Percentiles rank a stretch among this genome's conserved stretches.
phyloP scores from a whole-genome alignment of 2,797 vertebrate species.

The Allobates femoralis region DNA sequence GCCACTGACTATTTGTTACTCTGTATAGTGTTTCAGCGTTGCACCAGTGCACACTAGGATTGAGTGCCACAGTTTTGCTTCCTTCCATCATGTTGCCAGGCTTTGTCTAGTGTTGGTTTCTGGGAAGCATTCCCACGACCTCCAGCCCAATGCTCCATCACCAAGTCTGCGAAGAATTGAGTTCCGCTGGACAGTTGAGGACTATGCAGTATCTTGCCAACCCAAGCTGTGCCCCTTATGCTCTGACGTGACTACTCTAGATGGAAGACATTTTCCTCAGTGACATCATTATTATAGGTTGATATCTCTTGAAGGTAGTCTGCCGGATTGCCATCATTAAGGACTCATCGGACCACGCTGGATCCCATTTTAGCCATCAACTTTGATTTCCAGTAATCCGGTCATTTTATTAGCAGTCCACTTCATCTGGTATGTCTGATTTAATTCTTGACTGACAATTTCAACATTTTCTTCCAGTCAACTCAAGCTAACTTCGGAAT shows the following conservation, averaged over 20 bases:
- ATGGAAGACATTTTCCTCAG: no score
- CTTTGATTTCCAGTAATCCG: conserved; percentile 23
- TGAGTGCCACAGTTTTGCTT: no score
- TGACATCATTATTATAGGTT: not conserved
- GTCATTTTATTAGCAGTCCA: conserved; percentile 16
- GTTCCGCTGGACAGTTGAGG: not conserved
- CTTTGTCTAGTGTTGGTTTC: not conserved
- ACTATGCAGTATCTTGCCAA: not conserved
- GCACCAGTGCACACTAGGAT: no score
- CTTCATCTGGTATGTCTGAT: not conserved
- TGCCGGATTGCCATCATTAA: not conserved
- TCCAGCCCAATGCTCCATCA: not conserved
- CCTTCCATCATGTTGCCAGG: not conserved
- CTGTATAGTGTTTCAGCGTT: no score
- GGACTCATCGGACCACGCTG: not conserved
- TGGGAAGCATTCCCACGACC: not conserved
- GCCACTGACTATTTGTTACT: no score
- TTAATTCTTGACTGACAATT: conserved; percentile 46
- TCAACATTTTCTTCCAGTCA: conserved; percentile 41
- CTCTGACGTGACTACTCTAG: not conserved
- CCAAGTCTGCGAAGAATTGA: not conserved
- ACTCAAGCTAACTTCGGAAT: conserved; percentile 25
- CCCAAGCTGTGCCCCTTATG: no score
- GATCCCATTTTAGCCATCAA: not conserved
- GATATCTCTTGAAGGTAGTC: not conserved